Conservation (phyloP, 2,888 invertebrate genomes). For the Omphaloscelis lunosa region DNA sequence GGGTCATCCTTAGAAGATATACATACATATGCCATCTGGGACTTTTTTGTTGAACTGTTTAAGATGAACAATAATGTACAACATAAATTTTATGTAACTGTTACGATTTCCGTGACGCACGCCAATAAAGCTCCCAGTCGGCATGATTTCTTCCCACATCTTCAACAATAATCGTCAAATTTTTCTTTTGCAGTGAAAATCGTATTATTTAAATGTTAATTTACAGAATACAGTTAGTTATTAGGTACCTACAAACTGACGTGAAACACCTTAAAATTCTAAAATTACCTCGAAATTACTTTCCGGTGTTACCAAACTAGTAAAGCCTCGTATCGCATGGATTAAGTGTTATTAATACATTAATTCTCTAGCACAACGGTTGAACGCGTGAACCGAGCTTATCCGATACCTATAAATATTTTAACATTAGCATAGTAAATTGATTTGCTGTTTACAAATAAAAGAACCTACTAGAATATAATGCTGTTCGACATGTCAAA, state of each 20-base stretch:
- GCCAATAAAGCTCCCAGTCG: too few species aligned
- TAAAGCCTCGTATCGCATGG: conserved; percentile 4
- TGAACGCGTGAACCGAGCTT: conserved; percentile 20
- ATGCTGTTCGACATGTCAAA: conserved; percentile 25
- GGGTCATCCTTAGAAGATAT: too few species aligned
- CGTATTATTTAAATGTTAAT: too few species aligned
- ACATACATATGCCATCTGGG: too few species aligned
- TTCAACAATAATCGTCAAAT: too few species aligned
- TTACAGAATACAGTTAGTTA: too few species aligned
- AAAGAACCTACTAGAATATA: conserved; percentile 1
- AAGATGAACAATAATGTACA: too few species aligned
- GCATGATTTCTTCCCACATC: too few species aligned
- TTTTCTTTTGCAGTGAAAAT: too few species aligned
- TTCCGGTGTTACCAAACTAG: conserved; percentile 3
- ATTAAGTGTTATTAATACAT: conserved; percentile 26
- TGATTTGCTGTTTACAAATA: conserved; percentile 23
- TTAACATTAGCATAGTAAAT: conserved; percentile 11
- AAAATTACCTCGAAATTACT: not conserved
- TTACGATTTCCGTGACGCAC: too few species aligned
- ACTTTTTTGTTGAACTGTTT: too few species aligned
- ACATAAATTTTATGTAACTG: too few species aligned
- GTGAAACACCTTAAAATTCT: not conserved
- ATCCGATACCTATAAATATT: conserved; percentile 41
- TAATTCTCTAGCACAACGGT: conserved; percentile 9
- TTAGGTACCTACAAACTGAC: not conserved